Conservation (phyloP, 30 jellyfish, hydroid and myxozoan species). For the Turritopsis rubra region DNA sequence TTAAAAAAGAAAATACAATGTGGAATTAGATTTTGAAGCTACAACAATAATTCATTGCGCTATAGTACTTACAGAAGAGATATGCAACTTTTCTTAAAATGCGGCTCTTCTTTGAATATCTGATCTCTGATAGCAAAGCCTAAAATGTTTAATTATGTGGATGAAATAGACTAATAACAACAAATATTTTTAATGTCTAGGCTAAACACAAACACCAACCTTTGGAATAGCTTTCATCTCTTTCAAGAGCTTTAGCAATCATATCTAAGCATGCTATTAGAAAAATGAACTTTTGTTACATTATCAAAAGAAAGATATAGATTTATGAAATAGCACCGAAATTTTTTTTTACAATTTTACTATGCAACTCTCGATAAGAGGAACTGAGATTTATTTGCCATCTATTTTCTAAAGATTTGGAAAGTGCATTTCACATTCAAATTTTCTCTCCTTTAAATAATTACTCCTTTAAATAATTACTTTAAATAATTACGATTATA, state of each 20-base stretch:
- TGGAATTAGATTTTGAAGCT: not conserved
- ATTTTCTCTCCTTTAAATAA: too few species aligned
- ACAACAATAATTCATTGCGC: not conserved
- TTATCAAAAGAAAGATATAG: not conserved
- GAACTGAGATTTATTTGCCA: too few species aligned
- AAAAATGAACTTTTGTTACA: not conserved
- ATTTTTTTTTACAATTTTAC: too few species aligned
- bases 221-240: slow-evolving; percentile 49
- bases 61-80: not conserved
- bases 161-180: not conserved
- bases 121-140: slow-evolving; percentile 92
- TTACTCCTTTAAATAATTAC: too few species aligned
- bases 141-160: not conserved
- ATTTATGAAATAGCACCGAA: not conserved
- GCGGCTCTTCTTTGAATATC: slow-evolving; percentile 86
- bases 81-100: slow-evolving; percentile 57
- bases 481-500: too few species aligned
- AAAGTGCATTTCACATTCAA: too few species aligned
- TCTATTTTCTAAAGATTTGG: too few species aligned
- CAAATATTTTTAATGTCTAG: not conserved
- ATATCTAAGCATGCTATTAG: slow-evolving; percentile 63
- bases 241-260: slow-evolving; percentile 54
- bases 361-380: too few species aligned
- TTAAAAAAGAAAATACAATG: not conserved
- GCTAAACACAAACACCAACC: slow-evolving; percentile 28